Conservation (phyloP, 2,797 vertebrate genomes). For the Muscicapa comitata region DNA sequence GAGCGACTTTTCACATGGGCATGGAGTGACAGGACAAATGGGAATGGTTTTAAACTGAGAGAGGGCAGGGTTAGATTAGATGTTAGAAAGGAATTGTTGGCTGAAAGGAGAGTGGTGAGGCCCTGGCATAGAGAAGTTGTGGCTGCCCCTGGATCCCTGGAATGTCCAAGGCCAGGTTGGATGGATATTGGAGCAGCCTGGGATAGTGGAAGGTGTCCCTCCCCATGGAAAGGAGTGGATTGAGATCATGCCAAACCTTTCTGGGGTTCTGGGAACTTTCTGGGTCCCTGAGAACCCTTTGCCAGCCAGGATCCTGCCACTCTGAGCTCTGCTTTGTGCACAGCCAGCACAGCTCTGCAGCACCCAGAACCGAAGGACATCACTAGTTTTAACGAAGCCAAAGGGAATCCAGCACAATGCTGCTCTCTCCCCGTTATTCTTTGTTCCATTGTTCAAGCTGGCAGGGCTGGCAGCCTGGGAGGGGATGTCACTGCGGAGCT, state of each 20-base stretch:
- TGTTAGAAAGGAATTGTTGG: not conserved
- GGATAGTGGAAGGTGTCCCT: rapidly evolving
- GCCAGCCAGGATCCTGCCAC: not conserved
- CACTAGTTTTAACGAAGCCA: not conserved
- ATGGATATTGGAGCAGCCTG: not conserved
- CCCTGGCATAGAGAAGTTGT: not conserved
- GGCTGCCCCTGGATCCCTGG: not conserved
- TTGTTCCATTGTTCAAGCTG: not conserved
- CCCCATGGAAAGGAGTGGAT: too few relatives aligned
- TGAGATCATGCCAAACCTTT: not conserved
- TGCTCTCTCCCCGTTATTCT: not conserved
- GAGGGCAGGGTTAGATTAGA: not conserved
- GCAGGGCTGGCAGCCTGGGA: not conserved
- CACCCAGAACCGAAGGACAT: not conserved
- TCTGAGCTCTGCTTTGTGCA: not conserved
- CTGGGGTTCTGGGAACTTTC: not conserved
- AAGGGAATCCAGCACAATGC: not conserved
- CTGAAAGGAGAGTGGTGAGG: rapidly evolving
- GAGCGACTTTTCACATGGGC: not conserved
- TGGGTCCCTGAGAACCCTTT: not conserved
- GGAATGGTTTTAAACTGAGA: not conserved
- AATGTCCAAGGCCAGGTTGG: rapidly evolving
- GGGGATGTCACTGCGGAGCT: not conserved
- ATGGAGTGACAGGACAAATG: not conserved
- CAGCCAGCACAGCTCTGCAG: not conserved